A percentile compares a stretch with the other conserved stretches of the same genome.
These are phyloP conservation scores for Channa striata DNA, from an alignment of 2,797 vertebrate species.

Conservation along the genomic window DNA sequence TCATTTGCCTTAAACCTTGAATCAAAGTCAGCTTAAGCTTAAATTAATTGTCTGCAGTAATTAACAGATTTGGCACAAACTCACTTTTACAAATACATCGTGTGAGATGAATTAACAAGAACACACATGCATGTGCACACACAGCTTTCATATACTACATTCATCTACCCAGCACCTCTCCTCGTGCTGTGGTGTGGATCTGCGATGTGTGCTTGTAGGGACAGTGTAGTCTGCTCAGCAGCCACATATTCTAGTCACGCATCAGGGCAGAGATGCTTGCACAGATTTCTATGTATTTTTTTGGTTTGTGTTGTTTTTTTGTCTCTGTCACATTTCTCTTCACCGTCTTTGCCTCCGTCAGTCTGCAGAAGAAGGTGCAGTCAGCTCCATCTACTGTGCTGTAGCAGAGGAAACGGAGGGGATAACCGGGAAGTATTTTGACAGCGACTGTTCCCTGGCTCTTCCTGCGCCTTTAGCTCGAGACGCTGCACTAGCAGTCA, in stretches of 20 bases:
- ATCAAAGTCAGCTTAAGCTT: no score
- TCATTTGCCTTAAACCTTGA: no score
- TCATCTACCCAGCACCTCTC: no score
- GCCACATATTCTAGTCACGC: background rate
- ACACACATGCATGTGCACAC: no score
- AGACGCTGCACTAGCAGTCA: constrained; percentile 79
- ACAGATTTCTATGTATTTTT: background rate
- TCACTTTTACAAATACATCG: no score
- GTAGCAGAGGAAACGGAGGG: constrained; percentile 86
- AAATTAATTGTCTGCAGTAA: no score
- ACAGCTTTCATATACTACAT: no score
- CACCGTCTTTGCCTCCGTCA: constrained; percentile 57
- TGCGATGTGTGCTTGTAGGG: background rate
- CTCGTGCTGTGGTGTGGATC: background rate
- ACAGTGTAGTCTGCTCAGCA: background rate
- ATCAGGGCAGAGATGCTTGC: background rate
- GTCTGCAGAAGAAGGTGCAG: constrained; percentile 85
- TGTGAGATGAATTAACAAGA: no score
- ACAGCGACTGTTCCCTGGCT: constrained; percentile 83
- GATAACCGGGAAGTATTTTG: constrained; percentile 90
- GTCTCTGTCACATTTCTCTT: background rate
- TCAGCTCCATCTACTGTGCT: constrained; percentile 87
- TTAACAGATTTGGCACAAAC: no score
- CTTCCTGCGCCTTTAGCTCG: constrained; percentile 78
- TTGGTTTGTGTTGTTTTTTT: background rate